Base-by-base conservation (phyloP, 2,113 vertebrate species). In the Thermophis baileyi region DNA sequence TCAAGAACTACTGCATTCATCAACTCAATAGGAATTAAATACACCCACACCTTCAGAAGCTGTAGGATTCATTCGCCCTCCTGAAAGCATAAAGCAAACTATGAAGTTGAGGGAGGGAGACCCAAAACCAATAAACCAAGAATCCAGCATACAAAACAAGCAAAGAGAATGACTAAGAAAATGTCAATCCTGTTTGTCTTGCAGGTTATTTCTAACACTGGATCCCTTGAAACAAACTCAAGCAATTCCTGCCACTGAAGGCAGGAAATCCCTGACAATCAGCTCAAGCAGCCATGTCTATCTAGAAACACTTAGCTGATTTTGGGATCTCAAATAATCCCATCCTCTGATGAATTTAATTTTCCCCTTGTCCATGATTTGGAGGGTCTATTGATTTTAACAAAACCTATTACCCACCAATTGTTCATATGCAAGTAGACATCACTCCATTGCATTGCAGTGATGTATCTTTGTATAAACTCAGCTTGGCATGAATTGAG, bases 101-200 rank as follows among this genome's bases (percentile, higher is more conserved):
- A 94, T 49, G 46, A 40, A 86, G 40, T 16, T 44, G 47, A 46
- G 30, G 27, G 7, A 60, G 35, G 22, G n/a, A 85, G 11, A 51
- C 40, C 47, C 46, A 44, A 55, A 89, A 16, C 25, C 35, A 55
- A 35, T 40, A 88, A 90, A 54, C 10, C 16, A 50, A 86, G 55
- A 85, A 55, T 50, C 49, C 60, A 57, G 25, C 11, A 25, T 1
- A 18, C 24, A 18, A 85, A 85, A 89, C 40, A 85, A 92, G 50
- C 51, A 85, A 85, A 85, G 88, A 51, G 40, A 85, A 89, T 49
- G 88, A 24, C 60, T 47, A 85, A 85, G n/a, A 74, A 92, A 92
- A 55, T 27, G 40, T 8, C 54, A 85, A 85, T 89, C 88, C 20
- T 55, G 16, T 69, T 24, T 51, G 40, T 22, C 24, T 51, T 18